Evolutionary conservation across 1,140 invertebrate genomes (phyloP), one percentile per base, ranked within the genome.

Genomic region (Calephelis nemesis): DNA sequence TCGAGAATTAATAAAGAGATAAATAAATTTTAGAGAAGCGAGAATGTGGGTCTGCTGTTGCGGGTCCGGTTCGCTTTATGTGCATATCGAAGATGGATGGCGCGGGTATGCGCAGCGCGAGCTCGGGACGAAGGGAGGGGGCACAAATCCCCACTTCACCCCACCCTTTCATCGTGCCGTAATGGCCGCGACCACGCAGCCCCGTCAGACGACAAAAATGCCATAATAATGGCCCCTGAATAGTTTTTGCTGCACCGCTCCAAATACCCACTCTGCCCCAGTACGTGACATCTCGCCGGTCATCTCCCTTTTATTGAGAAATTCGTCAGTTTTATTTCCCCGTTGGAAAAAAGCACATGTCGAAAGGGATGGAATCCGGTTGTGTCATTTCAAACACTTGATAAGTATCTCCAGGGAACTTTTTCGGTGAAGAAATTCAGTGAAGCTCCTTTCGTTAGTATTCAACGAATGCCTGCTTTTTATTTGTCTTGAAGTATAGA

Each of bases 361-460:
- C 79, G 68, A 78, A 80, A 81, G 81, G 78, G 71, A 78, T 76
- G 86, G 89, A 91, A 91, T 91, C 88, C 87, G 77, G 89, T 91
- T 91, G 89, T 90, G 89, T 88, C 89, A 91, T 91, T 91, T 91
- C 89, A 91, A 91, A 91, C 89, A 91, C 89, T 91, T 91, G 85
- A 91, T 91, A 91, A 91, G 87, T 91, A 91, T 90, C 88, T 84
- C 71, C 79, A 72, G 78, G 76, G 70, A 76, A 74, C 67, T 89
- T 91, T 91, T 91, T 90, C 81, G 78, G 73, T 75, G 78, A 77
- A 79, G 76, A 83, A 86, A 84, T 89, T 88, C 87, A 87, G 82
- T 82, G 84, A 82, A 84, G 79, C 85, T 76, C 77, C 77, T 81
- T 80, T 85, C 81, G 84, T 82, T 82, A 84, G 83, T 82, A 90